These are phyloP conservation scores for Drosophila buzzatii DNA, from an alignment of 2,888 invertebrate genomes.

Conservation along the genomic window DNA sequence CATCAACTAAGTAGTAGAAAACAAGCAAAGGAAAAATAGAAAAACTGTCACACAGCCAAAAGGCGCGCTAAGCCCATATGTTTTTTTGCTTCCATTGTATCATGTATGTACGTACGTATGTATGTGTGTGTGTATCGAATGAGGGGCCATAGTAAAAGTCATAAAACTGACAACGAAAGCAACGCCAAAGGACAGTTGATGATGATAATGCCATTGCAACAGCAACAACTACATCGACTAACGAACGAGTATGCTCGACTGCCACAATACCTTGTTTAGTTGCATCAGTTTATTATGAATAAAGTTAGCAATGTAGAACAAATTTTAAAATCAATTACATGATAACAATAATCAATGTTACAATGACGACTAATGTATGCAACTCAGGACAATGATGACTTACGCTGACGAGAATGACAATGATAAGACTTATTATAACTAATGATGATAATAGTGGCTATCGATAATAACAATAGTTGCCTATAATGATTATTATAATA, in stretches of 20 bases:
- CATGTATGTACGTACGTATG: neutral
- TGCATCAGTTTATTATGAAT: neutral
- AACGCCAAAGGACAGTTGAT: conserved; percentile 40
- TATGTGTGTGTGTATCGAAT: neutral
- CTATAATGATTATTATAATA: neutral
- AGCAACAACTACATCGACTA: conserved; percentile 6
- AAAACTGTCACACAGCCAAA: conserved; percentile 52
- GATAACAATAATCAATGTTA: neutral
- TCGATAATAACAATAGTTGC: neutral
- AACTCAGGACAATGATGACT: neutral
- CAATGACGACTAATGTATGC: neutral
- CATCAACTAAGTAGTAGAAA: conserved; percentile 23
- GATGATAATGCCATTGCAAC: conserved; percentile 52
- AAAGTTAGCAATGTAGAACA: no score
- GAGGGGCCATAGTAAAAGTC: conserved; percentile 30
- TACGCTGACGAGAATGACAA: neutral
- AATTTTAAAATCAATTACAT: neutral
- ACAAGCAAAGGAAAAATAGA: neutral
- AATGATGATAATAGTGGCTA: neutral
- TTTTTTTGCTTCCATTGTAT: neutral
- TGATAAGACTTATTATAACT: neutral
- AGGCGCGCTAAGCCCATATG: conserved; percentile 34
- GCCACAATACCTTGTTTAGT: conserved; percentile 10
- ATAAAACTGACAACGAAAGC: conserved; percentile 44
- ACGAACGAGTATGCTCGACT: neutral